These are phyloP conservation scores for Hypotaenidia philippensis DNA, from an alignment of 2,797 vertebrate species.

Conservation along the genomic window DNA sequence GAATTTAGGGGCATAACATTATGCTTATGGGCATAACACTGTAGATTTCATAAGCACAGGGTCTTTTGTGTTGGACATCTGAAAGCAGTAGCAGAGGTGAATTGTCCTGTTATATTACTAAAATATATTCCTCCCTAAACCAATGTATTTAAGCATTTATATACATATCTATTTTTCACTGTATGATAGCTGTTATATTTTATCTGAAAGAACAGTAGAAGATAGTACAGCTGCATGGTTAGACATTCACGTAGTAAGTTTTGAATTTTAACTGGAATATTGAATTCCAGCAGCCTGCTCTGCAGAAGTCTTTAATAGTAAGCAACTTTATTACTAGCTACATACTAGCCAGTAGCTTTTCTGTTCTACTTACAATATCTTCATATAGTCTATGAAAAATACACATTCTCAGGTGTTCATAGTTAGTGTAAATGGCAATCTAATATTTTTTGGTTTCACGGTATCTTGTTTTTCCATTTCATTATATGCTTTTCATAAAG, in stretches of 20 bases:
- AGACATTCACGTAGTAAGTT: not conserved
- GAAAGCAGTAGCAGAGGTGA: not conserved
- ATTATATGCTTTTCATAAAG: not conserved
- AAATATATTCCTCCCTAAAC: not conserved
- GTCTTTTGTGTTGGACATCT: not conserved
- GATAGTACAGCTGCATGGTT: not conserved
- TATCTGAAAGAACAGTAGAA: not conserved
- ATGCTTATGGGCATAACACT: not conserved
- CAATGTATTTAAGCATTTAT: not conserved
- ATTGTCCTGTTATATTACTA: not conserved
- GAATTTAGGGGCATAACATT: not conserved
- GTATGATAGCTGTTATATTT: not conserved
- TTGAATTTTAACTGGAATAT: not conserved
- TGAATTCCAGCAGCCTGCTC: not conserved
- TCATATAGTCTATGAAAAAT: not conserved
- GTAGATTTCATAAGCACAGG: not conserved
- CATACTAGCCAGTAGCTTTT: not conserved
- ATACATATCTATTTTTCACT: not conserved
- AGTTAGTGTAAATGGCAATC: not conserved
- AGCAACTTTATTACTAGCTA: not conserved
- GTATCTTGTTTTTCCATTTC: not conserved
- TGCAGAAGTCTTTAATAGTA: not conserved
- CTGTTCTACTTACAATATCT: not conserved
- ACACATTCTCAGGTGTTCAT: not conserved
- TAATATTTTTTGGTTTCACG: not conserved